Evolutionary conservation across 2,888 invertebrate species (phyloP).

Genomic region (Drosophila suboccidentalis): DNA sequence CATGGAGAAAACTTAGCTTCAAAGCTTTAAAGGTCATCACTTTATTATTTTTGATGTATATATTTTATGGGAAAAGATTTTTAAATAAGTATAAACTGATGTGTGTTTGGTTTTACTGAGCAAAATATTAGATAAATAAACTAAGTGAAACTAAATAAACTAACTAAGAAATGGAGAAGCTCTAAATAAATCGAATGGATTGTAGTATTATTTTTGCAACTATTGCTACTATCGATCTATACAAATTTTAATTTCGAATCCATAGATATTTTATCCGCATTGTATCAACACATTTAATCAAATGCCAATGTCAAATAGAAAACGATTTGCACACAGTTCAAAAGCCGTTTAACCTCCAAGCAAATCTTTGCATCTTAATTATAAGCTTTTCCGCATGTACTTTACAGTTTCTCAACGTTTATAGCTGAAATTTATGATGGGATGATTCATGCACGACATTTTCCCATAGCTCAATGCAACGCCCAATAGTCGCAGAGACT

Average conservation of each 20-base stretch:
- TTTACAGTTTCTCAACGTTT: constrained; percentile 22
- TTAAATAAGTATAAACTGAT: background rate
- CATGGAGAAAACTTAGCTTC: background rate
- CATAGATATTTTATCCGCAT: background rate
- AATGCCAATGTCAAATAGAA: constrained; percentile 17
- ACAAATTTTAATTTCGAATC: background rate
- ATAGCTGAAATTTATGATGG: constrained; percentile 22
- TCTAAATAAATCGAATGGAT: background rate
- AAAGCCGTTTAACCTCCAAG: constrained; percentile 27
- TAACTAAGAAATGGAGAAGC: background rate
- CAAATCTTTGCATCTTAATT: constrained; percentile 49
- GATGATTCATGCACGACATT: constrained; percentile 62
- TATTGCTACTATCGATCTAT: background rate
- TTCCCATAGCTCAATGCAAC: constrained; percentile 52
- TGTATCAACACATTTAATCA: background rate
- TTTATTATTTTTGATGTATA: constrained; percentile 1
- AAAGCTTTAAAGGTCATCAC: constrained; percentile 1
- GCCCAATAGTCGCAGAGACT: constrained; percentile 14
- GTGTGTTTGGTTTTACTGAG: background rate
- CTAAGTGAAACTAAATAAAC: too few species aligned
- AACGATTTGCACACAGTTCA: constrained; percentile 9
- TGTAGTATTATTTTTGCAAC: background rate
- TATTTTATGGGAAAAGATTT: background rate
- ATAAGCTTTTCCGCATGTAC: constrained; percentile 35
- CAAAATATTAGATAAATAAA: background rate